phyloP scores from a whole-genome alignment of 2,113 vertebrate genomes.

The Xenus cinereus region DNA sequence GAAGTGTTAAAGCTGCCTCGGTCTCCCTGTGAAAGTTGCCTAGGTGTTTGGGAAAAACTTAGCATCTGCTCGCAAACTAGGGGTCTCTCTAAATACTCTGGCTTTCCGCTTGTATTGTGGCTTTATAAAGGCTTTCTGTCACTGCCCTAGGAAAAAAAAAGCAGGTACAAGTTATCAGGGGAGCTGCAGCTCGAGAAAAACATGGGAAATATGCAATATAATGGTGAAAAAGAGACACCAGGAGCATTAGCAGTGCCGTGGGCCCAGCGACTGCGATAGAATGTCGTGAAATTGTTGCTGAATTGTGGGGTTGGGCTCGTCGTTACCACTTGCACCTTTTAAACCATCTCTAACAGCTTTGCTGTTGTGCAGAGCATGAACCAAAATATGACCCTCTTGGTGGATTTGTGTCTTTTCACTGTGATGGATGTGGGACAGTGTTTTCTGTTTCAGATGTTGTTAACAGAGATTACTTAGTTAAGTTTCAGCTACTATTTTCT shows the following conservation, averaged over 20 bases:
- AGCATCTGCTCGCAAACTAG: accelerated
- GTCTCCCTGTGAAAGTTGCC: not conserved
- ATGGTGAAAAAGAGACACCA: not conserved
- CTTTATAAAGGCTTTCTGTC: not conserved
- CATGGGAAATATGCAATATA: accelerated
- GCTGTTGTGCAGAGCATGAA: not conserved
- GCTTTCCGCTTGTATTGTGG: accelerated
- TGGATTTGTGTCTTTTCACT: not conserved
- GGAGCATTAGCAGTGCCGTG: not conserved
- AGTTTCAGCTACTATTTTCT: not conserved
- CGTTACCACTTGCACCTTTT: not conserved
- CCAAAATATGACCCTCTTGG: not conserved
- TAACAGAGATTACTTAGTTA: not conserved
- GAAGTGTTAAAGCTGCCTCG: not conserved
- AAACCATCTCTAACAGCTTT: not conserved
- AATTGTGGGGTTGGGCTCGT: not conserved
- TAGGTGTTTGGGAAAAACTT: not conserved
- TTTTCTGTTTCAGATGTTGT: not conserved
- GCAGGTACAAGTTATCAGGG: not conserved
- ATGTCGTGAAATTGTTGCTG: not conserved
- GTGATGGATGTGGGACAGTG: not conserved
- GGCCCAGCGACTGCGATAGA: not conserved
- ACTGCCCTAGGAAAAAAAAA: not conserved
- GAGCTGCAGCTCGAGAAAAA: not conserved
- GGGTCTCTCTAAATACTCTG: accelerated